phyloP scores from a whole-genome alignment of 1,140 invertebrate genomes.

The Scaptomyza graminum region DNA sequence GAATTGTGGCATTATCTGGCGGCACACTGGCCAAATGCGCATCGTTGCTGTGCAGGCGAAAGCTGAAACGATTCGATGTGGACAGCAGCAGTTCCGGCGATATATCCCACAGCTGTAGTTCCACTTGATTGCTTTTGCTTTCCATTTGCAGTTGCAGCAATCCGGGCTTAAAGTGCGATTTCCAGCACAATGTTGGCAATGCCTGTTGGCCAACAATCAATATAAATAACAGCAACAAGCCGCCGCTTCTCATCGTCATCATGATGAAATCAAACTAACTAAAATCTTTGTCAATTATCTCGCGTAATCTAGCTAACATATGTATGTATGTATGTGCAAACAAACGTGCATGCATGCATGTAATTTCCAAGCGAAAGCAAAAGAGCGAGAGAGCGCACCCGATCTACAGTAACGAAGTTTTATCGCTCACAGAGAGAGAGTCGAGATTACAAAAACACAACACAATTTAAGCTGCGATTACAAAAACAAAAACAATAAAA shows the following conservation, averaged over 20 bases:
- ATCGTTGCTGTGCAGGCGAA: constrained; percentile 49
- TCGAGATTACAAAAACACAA: background rate
- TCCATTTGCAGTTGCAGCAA: constrained; percentile 46
- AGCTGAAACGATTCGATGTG: constrained; percentile 44
- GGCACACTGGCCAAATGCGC: constrained; percentile 54
- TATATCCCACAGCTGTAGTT: constrained; percentile 34
- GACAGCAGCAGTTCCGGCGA: constrained; percentile 4
- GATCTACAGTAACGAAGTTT: background rate
- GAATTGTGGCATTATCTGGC: constrained; percentile 46
- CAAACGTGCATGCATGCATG: background rate
- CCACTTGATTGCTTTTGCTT: constrained; percentile 23
- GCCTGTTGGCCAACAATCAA: constrained; percentile 4
- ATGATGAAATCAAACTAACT: background rate
- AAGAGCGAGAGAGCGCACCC: background rate
- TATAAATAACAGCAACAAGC: constrained; percentile 15
- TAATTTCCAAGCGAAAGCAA: background rate
- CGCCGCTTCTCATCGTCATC: background rate
- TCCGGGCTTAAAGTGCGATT: constrained; percentile 52
- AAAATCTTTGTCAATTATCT: constrained; percentile 1
- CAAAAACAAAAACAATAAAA: too few species aligned
- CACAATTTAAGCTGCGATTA: background rate
- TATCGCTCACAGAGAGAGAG: background rate
- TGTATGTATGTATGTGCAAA: background rate
- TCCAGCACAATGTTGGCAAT: constrained; percentile 32
- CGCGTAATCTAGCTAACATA: background rate